A percentile compares a stretch with the other conserved stretches of the same genome.
phyloP scores from a whole-genome alignment of 2,888 invertebrate genomes.

The Apeira syringaria region DNA sequence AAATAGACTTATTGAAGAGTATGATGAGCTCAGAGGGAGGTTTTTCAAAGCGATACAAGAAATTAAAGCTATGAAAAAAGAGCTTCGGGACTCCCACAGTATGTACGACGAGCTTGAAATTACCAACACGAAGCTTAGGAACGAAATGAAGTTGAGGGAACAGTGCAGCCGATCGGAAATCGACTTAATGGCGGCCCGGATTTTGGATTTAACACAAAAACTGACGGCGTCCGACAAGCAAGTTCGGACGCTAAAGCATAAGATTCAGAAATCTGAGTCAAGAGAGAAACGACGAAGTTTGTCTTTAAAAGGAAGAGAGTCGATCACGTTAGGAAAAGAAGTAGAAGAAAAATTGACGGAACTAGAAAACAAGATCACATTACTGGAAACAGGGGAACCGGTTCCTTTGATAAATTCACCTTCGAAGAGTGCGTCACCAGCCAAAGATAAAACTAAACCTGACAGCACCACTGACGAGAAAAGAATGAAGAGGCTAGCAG shows the following conservation, averaged over 20 bases:
- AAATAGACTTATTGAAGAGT: conserved; percentile 91
- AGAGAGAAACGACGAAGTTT: conserved; percentile 91
- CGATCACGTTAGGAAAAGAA: conserved; percentile 91
- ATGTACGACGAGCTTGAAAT: conserved; percentile 92
- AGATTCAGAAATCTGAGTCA: conserved; percentile 89
- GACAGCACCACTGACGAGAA: conserved; percentile 72
- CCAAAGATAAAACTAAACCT: conserved; percentile 81
- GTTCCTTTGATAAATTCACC: conserved; percentile 72
- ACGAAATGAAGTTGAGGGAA: conserved; percentile 86
- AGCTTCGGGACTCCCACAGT: conserved; percentile 90
- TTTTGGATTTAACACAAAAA: conserved; percentile 93
- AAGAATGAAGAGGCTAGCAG: conserved; percentile 78
- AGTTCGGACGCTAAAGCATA: conserved; percentile 90
- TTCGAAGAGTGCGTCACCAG: conserved; percentile 80
- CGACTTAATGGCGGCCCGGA: conserved; percentile 91
- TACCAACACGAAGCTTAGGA: conserved; percentile 89
- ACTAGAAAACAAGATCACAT: conserved; percentile 89
- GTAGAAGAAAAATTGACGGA: conserved; percentile 93
- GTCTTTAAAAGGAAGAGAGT: conserved; percentile 92
- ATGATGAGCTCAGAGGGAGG: conserved; percentile 88
- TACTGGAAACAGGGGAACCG: conserved; percentile 82
- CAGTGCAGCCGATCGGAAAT: conserved; percentile 89
- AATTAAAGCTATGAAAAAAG: conserved; percentile 92
- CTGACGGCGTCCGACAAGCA: conserved; percentile 92
- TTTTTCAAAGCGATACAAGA: conserved; percentile 93